phyloP scores from a whole-genome alignment of 2,797 vertebrate species.

The Falco concolor region DNA sequence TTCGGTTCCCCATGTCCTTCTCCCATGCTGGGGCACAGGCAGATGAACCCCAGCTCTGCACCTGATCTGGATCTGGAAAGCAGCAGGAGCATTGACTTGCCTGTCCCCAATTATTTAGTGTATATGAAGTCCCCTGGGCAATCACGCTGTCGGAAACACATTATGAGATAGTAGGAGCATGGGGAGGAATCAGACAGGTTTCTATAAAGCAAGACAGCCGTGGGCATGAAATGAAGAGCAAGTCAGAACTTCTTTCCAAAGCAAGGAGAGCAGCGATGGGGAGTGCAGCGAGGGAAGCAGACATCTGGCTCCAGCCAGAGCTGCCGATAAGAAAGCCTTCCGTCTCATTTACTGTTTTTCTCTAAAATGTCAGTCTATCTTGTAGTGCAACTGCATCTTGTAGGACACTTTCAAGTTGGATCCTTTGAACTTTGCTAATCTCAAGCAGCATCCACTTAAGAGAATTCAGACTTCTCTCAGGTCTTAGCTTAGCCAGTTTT shows the following conservation, averaged over 20 bases:
- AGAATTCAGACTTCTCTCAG: neutral
- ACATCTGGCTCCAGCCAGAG: neutral
- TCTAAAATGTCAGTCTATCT: neutral
- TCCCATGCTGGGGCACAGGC: neutral
- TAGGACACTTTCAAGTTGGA: neutral
- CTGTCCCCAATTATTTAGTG: neutral
- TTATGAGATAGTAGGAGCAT: fast-evolving
- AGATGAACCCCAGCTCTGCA: neutral
- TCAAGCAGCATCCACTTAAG: neutral
- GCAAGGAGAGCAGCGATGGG: neutral
- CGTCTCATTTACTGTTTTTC: neutral
- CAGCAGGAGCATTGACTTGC: neutral
- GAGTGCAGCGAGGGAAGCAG: neutral
- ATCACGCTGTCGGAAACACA: neutral
- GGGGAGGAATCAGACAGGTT: neutral
- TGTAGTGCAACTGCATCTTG: neutral
- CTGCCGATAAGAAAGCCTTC: neutral
- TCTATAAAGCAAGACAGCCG: neutral
- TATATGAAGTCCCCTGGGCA: neutral
- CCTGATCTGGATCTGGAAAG: neutral
- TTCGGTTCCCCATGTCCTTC: neutral
- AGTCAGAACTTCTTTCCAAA: neutral
- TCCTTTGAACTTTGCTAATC: neutral
- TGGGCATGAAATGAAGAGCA: neutral
- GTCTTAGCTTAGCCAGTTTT: neutral